These are phyloP conservation scores for Anastrepha obliqua DNA, from an alignment of 1,140 invertebrate species.

Conservation along the genomic window DNA sequence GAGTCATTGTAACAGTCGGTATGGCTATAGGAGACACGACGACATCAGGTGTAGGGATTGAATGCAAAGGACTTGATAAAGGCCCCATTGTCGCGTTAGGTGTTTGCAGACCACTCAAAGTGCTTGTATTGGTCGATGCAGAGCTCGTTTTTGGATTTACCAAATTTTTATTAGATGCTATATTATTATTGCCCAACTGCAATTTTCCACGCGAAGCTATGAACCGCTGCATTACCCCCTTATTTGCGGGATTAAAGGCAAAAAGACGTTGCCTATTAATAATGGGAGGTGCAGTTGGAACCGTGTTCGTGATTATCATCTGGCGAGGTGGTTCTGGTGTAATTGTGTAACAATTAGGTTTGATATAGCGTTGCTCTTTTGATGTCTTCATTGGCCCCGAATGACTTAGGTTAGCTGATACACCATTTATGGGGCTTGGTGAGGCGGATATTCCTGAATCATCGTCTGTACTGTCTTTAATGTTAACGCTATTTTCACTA, in stretches of 20 bases:
- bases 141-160: slow-evolving; percentile 53
- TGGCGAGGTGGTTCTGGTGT: slow-evolving; percentile 75
- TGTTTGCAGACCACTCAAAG: slow-evolving; percentile 53
- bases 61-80: not conserved
- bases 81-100: not conserved
- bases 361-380: slow-evolving; percentile 68
- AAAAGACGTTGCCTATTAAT: slow-evolving; percentile 75
- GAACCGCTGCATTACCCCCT: slow-evolving; percentile 86
- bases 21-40: slow-evolving; percentile 55
- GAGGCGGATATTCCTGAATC: slow-evolving; percentile 71
- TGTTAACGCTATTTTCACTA: slow-evolving; percentile 64
- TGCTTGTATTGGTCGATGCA: slow-evolving; percentile 50
- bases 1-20: slow-evolving; percentile 66
- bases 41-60: slow-evolving; percentile 8
- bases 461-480: slow-evolving; percentile 71
- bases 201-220: slow-evolving; percentile 83
- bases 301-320: slow-evolving; percentile 77
- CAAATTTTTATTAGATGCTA: slow-evolving; percentile 48
- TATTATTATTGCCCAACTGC: slow-evolving; percentile 64
- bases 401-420: slow-evolving; percentile 59
- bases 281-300: slow-evolving; percentile 78
- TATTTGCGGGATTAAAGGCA: slow-evolving; percentile 79
- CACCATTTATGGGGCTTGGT: slow-evolving; percentile 64
- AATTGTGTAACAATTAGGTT: slow-evolving; percentile 73
- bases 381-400: slow-evolving; percentile 47